These are phyloP conservation scores for Ommatoiulus sabulosus DNA, from an alignment of 2,888 invertebrate genomes.

Conservation along the genomic window DNA sequence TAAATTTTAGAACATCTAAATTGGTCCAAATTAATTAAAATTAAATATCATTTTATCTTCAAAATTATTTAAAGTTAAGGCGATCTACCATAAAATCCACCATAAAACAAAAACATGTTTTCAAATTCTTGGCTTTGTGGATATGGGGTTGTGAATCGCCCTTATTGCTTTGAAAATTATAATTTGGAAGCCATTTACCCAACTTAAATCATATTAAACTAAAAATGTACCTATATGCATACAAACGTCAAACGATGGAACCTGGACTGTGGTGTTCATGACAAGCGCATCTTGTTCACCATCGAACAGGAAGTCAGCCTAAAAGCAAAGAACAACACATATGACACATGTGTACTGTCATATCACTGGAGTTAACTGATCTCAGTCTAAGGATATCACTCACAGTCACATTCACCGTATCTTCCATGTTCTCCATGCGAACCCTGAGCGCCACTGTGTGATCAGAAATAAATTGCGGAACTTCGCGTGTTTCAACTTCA, in stretches of 20 bases:
- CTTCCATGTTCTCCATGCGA: constrained; percentile 45
- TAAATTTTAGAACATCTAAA: too few relatives aligned
- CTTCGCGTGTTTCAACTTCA: constrained; percentile 54
- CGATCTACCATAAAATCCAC: too few relatives aligned
- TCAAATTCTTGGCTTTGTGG: too few relatives aligned
- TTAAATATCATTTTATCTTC: too few relatives aligned
- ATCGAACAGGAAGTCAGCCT: constrained; percentile 55
- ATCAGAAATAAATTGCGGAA: constrained; percentile 51
- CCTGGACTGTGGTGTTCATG: constrained; percentile 45
- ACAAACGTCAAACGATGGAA: constrained; percentile 48
- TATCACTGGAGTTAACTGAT: neutral
- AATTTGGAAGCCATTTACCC: too few relatives aligned
- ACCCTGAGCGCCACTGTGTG: constrained; percentile 52
- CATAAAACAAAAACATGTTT: too few relatives aligned
- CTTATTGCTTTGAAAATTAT: too few relatives aligned
- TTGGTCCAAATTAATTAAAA: too few relatives aligned
- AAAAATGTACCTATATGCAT: constrained; percentile 46
- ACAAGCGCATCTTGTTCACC: constrained; percentile 29
- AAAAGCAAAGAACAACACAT: neutral
- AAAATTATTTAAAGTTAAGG: too few relatives aligned
- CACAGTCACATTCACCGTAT: constrained; percentile 22
- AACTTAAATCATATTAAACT: too few relatives aligned
- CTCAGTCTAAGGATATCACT: neutral
- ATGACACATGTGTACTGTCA: neutral
- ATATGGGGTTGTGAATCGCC: too few relatives aligned